Conservation (phyloP, 2,113 vertebrate genomes). For the Alligator sinensis region DNA sequence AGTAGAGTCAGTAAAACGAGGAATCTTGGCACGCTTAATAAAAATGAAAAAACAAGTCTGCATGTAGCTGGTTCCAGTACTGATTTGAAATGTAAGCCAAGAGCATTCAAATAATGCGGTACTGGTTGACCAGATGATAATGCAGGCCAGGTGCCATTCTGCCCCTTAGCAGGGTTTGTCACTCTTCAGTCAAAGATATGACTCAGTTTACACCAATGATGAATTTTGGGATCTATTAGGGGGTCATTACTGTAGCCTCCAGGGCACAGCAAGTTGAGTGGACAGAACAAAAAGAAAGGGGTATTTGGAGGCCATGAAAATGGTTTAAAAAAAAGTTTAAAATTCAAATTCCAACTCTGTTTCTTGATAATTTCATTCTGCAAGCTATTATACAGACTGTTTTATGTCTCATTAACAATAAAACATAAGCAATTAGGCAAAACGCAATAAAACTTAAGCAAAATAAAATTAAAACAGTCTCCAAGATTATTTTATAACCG, state of each 20-base stretch:
- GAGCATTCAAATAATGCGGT: accelerated
- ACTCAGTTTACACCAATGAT: not conserved
- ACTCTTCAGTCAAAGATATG: accelerated
- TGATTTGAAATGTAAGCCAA: accelerated
- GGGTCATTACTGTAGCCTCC: not conserved
- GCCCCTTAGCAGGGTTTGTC: not conserved
- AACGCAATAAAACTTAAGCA: slow-evolving; percentile 35
- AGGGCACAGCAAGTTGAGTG: not conserved
- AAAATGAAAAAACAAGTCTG: accelerated
- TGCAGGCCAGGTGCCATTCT: accelerated
- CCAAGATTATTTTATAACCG: not conserved
- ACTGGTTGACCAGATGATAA: accelerated
- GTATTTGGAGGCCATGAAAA: not conserved
- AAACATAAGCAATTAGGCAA: slow-evolving; percentile 63
- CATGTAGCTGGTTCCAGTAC: not conserved
- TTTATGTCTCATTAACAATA: slow-evolving; percentile 55
- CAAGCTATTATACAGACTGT: slow-evolving; percentile 16
- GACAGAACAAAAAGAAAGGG: not conserved
- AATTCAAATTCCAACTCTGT: slow-evolving; percentile 48
- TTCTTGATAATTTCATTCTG: not conserved
- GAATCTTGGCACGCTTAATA: not conserved
- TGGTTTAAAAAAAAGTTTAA: slow-evolving; percentile 18
- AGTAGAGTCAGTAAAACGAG: not conserved
- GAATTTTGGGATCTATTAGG: not conserved
- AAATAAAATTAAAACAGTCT: slow-evolving; percentile 44